These are phyloP conservation scores for Bolinopsis microptera DNA, from an alignment of 37 sponge, comb jelly and placozoan genomes.

Conservation along the genomic window DNA sequence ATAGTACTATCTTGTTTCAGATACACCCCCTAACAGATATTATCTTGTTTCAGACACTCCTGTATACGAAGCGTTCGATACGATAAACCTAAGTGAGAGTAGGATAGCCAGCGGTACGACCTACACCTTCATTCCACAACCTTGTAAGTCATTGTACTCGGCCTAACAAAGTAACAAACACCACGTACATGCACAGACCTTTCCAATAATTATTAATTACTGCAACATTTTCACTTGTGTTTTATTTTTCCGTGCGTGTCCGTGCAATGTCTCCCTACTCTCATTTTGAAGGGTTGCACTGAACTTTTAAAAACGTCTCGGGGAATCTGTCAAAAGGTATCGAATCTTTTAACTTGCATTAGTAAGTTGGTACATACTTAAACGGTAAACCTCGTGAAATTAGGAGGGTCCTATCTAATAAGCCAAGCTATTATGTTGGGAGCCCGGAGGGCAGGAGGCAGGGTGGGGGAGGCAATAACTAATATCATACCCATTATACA, in stretches of 20 bases:
- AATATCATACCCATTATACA: too few relatives aligned
- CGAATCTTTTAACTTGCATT: background rate
- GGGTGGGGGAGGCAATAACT: too few relatives aligned
- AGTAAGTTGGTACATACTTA: background rate
- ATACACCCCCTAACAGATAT: too few relatives aligned
- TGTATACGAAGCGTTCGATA: background rate
- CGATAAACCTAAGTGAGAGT: background rate
- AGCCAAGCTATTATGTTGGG: too few relatives aligned
- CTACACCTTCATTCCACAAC: background rate
- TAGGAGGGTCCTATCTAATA: background rate
- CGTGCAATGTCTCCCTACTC: background rate
- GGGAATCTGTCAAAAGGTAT: background rate
- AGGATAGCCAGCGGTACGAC: background rate
- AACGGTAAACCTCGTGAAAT: background rate
- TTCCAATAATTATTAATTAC: too few relatives aligned
- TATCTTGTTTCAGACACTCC: background rate
- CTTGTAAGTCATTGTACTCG: conserved; percentile 5
- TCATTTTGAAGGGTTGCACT: background rate
- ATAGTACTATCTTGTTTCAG: too few relatives aligned
- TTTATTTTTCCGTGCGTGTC: background rate
- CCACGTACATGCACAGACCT: too few relatives aligned
- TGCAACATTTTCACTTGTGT: background rate
- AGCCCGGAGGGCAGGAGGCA: too few relatives aligned
- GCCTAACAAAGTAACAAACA: too few relatives aligned
- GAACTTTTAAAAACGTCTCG: background rate